Base-by-base conservation (phyloP, 2,113 vertebrate species). In the Phaethornis superciliosus region DNA sequence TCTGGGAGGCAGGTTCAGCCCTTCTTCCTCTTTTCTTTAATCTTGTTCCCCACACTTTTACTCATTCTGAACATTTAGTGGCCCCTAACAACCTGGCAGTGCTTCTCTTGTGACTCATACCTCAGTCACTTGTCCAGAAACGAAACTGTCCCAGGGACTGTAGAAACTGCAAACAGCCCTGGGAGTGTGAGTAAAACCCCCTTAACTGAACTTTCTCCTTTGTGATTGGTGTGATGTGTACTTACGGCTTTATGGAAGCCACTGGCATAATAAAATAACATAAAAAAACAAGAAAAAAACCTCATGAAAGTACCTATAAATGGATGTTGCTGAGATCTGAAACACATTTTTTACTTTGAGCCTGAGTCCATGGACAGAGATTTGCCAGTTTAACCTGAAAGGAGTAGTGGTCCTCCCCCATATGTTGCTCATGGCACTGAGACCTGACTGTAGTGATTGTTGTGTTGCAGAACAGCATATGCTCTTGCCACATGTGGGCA, bases 391-490 rank as follows among this genome's bases (percentile, higher is more conserved):
- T 72, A 82, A 54, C 58, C 27, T 4, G 9, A 23, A 40, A 85
- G 28, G 49, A 56, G 16, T 15, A n/a, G 9, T 47, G 85, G 40
- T 37, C 7, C 35, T 84, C 30, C 49, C 75, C 59, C 0, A 0
- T 18, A 30, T 22, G 20, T 35, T 68, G 70, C 67, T 71, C 22
- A 4, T 20, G 32, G 47, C 49, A 24, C 64, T 19, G 35, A 70
- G 32, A 65, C 27, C 28, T 33, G 59, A 40, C 33, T 15, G 21
- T 16, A 20, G 9, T 5, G 28, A 22, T 26, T 2, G 2, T 24
- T 0, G 0, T 67, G n/a, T 22, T 44, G 68, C 44, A 28, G 80
- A 59, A 33, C 4, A 4, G 23, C n/a, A 46, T 4, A 3, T 5
- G 17, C 33, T 55, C 24, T 81, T 42, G 10, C 2, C 1, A 18